A percentile compares a stretch with the other conserved stretches of the same genome.
Evolutionary conservation across 2,797 vertebrate genomes (phyloP).

Genomic region (Lithobates sylvaticus): DNA sequence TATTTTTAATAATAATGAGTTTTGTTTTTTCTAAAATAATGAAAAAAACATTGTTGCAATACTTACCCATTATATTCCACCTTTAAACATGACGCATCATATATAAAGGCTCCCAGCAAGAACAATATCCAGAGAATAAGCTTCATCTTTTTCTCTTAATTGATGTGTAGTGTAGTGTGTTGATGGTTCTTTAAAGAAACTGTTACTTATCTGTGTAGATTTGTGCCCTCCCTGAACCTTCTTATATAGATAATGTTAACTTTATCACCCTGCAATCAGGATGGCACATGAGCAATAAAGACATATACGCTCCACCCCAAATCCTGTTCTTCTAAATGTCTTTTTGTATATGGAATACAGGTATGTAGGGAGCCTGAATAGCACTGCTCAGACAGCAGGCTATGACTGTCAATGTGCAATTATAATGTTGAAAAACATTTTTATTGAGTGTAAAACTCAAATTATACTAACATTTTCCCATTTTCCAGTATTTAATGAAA

Average conservation of each 20-base stretch:
- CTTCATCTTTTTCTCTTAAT: slow-evolving; percentile 4
- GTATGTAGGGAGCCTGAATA: too few species aligned
- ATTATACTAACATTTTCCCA: too few species aligned
- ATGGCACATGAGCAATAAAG: background rate
- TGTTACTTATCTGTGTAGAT: background rate
- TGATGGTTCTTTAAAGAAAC: background rate
- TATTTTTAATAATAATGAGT: background rate
- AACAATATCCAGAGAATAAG: background rate
- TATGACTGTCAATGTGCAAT: too few species aligned
- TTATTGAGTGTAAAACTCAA: too few species aligned
- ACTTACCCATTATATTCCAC: slow-evolving; percentile 40
- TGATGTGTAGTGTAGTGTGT: background rate
- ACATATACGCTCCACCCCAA: too few species aligned
- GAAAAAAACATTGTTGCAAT: background rate
- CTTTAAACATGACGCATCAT: slow-evolving; percentile 12
- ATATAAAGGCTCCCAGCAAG: slow-evolving; percentile 7
- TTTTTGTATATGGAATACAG: background rate
- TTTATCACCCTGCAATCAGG: background rate
- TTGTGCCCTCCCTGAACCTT: slow-evolving; percentile 4
- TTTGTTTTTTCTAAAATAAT: background rate
- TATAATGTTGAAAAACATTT: too few species aligned
- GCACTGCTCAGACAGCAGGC: too few species aligned
- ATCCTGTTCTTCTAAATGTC: background rate
- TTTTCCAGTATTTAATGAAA: too few species aligned
- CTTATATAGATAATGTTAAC: background rate